Evolutionary conservation across 1,140 invertebrate species (phyloP).

Genomic region (Galendromus occidentalis): DNA sequence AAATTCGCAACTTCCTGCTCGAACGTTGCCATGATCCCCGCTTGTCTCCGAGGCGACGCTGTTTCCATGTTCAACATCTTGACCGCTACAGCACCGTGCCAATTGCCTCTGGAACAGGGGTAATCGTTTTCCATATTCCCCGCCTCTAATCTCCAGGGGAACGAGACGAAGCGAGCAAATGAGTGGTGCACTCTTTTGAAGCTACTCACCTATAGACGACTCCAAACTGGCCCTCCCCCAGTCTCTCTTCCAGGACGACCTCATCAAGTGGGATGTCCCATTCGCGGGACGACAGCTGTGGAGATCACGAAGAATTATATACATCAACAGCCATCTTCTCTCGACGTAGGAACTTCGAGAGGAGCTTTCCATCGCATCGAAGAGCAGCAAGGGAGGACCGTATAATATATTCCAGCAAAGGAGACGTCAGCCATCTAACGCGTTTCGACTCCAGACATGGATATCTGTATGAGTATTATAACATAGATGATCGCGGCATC

Average conservation of each 20-base stretch:
- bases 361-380: too few relatives aligned
- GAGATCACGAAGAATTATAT: constrained; percentile 16
- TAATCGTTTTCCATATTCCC: too few relatives aligned
- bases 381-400: too few relatives aligned
- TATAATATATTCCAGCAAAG: too few relatives aligned
- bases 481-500: too few relatives aligned
- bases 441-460: too few relatives aligned
- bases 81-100: constrained; percentile 97
- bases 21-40: constrained; percentile 76
- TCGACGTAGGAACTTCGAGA: too few relatives aligned
- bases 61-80: constrained; percentile 88
- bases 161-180: too few relatives aligned
- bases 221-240: constrained; percentile 73
- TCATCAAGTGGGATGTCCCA: constrained; percentile 96
- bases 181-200: too few relatives aligned
- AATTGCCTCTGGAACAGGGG: constrained; percentile 53
- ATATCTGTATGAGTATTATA: too few relatives aligned
- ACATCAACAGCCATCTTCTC: background rate
- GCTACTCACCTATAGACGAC: constrained; percentile 66
- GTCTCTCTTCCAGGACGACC: constrained; percentile 58
- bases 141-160: too few relatives aligned
- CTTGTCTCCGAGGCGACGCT: constrained; percentile 39
- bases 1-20: constrained; percentile 85
- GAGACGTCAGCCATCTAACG: too few relatives aligned
- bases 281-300: constrained; percentile 63